These are phyloP conservation scores for Dynastes tityus DNA, from an alignment of 2,888 invertebrate species.

Conservation along the genomic window DNA sequence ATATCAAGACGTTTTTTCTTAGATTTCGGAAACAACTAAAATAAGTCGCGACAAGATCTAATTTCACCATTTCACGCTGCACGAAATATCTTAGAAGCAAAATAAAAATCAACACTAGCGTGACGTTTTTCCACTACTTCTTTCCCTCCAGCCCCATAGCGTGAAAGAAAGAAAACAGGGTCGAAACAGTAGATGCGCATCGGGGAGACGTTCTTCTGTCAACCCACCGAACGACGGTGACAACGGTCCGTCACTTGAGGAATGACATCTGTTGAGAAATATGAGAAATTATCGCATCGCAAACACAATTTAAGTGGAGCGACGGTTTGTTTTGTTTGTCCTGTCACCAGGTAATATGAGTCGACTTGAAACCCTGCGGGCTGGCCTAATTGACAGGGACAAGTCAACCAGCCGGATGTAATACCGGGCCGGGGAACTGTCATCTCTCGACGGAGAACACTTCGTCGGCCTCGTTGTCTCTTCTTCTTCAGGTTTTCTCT, in stretches of 20 bases:
- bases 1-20: no score
- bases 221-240: conserved; percentile 41
- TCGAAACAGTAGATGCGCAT: conserved; percentile 36
- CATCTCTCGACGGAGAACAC: conserved; percentile 59
- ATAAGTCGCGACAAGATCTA: no score
- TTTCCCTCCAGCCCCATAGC: background rate
- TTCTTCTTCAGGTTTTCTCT: conserved; percentile 47
- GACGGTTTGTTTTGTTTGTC: conserved; percentile 66
- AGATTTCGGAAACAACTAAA: no score
- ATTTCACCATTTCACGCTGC: no score
- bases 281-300: conserved; percentile 63
- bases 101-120: no score
- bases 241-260: conserved; percentile 39
- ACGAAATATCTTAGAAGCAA: no score
- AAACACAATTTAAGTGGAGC: conserved; percentile 63
- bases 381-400: conserved; percentile 70
- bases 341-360: conserved; percentile 68
- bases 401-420: conserved; percentile 70
- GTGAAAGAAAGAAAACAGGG: conserved; percentile 16
- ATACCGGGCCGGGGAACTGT: conserved; percentile 65
- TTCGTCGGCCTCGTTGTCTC: conserved; percentile 35
- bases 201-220: conserved; percentile 40
- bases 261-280: conserved; percentile 57
- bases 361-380: conserved; percentile 65
- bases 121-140: no score